These are phyloP conservation scores for Corythucha ciliata DNA, from an alignment of 2,888 invertebrate species.

Conservation along the genomic window DNA sequence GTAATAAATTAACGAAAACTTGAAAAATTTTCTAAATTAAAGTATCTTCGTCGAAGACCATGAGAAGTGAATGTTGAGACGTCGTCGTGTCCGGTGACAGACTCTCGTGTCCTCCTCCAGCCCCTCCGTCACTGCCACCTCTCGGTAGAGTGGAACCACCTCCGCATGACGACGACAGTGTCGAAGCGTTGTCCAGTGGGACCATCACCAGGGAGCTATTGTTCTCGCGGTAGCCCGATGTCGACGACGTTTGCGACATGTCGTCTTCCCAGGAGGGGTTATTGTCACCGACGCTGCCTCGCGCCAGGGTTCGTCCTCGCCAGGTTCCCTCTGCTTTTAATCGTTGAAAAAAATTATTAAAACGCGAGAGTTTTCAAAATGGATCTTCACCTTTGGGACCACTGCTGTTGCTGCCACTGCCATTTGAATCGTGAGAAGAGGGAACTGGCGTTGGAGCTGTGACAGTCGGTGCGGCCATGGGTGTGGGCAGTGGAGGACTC, in stretches of 20 bases:
- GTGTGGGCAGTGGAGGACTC: slow-evolving; percentile 10
- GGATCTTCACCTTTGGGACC: slow-evolving; percentile 20
- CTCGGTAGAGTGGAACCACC: slow-evolving; percentile 17
- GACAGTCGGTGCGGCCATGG: background rate
- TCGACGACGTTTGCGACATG: slow-evolving; percentile 68
- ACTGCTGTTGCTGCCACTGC: slow-evolving; percentile 17
- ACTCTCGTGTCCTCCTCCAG: slow-evolving; percentile 45
- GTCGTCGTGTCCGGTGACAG: slow-evolving; percentile 45
- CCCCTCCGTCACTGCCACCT: slow-evolving; percentile 11
- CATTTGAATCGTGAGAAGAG: slow-evolving; percentile 7
- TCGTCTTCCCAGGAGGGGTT: slow-evolving; percentile 36
- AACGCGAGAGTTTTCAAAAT: slow-evolving; percentile 11
- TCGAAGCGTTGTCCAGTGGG: slow-evolving; percentile 8
- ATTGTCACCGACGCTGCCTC: slow-evolving; percentile 10
- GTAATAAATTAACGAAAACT: too few species aligned
- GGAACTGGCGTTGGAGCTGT: slow-evolving; percentile 14
- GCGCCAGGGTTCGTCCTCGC: too few species aligned
- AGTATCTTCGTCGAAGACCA: slow-evolving; percentile 76
- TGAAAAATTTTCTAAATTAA: slow-evolving; percentile 50
- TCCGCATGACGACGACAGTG: slow-evolving; percentile 12
- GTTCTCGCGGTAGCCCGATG: slow-evolving; percentile 55
- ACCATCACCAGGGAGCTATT: slow-evolving; percentile 54
- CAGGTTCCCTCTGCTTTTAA: background rate
- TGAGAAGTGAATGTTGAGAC: slow-evolving; percentile 65
- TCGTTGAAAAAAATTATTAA: background rate